Evolutionary conservation across 2,797 vertebrate species (phyloP).

Genomic region (Trematomus bernacchii): DNA sequence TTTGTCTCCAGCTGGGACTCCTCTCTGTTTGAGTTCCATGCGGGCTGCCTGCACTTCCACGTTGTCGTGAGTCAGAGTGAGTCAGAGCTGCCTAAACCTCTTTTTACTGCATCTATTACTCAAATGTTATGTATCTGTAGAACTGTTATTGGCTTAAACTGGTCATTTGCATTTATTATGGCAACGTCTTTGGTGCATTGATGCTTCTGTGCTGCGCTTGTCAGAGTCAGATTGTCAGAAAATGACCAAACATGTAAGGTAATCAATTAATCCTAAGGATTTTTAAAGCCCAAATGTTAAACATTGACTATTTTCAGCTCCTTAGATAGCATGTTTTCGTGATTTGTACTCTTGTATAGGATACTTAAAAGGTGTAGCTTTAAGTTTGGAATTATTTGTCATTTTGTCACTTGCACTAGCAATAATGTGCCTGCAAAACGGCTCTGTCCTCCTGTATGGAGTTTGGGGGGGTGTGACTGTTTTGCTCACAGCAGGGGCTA

Average conservation of each 20-base stretch:
- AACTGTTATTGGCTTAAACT: neutral
- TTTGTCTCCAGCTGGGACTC: conserved; percentile 13
- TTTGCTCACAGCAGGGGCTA: conserved; percentile 43
- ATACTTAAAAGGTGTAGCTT: neutral
- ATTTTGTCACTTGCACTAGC: neutral
- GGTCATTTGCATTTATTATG: neutral
- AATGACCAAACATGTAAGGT: neutral
- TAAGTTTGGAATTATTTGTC: too few species aligned
- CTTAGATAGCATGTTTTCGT: neutral
- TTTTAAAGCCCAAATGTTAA: neutral
- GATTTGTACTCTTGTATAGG: neutral
- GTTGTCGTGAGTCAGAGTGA: conserved; percentile 31
- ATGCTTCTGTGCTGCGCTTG: neutral
- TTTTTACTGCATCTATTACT: neutral
- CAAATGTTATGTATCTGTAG: conserved; percentile 3
- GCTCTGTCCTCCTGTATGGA: neutral
- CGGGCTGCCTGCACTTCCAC: conserved; percentile 20
- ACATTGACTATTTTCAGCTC: neutral
- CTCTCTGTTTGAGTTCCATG: conserved; percentile 11
- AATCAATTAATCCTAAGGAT: neutral
- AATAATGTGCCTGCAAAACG: neutral
- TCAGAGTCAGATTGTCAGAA: neutral
- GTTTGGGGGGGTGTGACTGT: conserved; percentile 20
- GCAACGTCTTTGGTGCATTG: neutral
- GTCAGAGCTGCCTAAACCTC: conserved; percentile 26